A percentile compares a stretch with the other conserved stretches of the same genome.
Evolutionary conservation across 2,113 vertebrate species (phyloP).

Genomic region (Tetraodon nigroviridis): DNA sequence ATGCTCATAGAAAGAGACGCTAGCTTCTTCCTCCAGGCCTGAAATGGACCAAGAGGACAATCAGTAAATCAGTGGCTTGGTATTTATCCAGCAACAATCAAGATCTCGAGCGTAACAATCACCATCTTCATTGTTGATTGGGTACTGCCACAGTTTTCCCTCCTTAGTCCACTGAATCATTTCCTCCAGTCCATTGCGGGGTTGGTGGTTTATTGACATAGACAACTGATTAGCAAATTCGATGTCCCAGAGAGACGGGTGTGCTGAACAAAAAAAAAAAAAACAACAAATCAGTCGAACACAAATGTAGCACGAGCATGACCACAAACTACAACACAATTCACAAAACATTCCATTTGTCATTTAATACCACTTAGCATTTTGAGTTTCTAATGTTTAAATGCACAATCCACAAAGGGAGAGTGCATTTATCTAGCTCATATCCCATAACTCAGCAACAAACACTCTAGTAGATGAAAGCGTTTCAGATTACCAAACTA

Average conservation of each 20-base stretch:
- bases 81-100: neutral
- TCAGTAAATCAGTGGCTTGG: neutral
- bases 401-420: too few relatives aligned
- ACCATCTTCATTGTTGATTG: conserved; percentile 90
- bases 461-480: neutral
- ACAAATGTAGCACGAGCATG: too few relatives aligned
- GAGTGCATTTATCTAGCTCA: neutral
- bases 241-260: conserved; percentile 87
- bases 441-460: neutral
- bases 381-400: too few relatives aligned
- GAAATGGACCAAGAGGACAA: conserved; percentile 9
- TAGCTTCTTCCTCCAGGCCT: conserved; percentile 86
- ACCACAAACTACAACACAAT: too few relatives aligned
- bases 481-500: too few relatives aligned
- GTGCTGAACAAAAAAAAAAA: conserved; percentile 40
- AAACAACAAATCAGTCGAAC: neutral
- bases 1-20: conserved; percentile 90
- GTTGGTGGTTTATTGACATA: conserved; percentile 61
- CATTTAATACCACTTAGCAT: too few relatives aligned
- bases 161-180: conserved; percentile 96
- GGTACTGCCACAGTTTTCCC: conserved; percentile 89
- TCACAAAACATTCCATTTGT: too few relatives aligned
- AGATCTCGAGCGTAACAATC: conserved; percentile 25
- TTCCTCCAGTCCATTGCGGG: conserved; percentile 90
- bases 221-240: conserved; percentile 81